phyloP scores from a whole-genome alignment of 2,797 vertebrate species.

The Discoglossus pictus region DNA sequence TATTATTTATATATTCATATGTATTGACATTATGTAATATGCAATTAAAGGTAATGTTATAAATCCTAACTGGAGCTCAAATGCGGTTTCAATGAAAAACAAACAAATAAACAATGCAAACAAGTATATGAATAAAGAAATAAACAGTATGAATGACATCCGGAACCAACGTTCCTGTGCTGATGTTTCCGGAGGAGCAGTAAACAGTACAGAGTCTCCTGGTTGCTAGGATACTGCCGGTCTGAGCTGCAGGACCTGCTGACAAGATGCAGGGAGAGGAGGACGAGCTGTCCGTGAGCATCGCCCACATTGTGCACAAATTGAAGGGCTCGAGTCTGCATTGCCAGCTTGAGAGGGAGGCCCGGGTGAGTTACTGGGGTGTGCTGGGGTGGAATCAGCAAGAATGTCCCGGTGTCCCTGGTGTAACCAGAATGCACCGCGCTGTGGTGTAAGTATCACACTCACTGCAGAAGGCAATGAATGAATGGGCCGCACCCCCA shows the following conservation, averaged over 20 bases:
- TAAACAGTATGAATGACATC: not conserved
- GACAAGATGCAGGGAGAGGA: conserved; percentile 77
- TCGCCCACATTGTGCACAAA: conserved; percentile 87
- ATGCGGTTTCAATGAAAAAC: too few relatives aligned
- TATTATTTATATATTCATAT: too few relatives aligned
- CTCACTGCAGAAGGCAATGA: too few relatives aligned
- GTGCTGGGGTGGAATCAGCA: not conserved
- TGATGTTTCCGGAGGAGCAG: not conserved
- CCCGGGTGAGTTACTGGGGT: conserved; percentile 81
- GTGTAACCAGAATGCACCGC: too few relatives aligned
- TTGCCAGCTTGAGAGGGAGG: conserved; percentile 90
- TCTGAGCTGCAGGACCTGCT: not conserved
- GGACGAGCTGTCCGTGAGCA: conserved; percentile 79
- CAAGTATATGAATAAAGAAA: too few relatives aligned
- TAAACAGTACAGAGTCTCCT: not conserved
- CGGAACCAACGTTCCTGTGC: not conserved
- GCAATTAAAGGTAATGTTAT: too few relatives aligned
- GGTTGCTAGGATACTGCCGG: conserved; percentile 59
- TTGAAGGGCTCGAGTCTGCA: conserved; percentile 86
- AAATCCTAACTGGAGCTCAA: too few relatives aligned
- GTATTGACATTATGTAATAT: too few relatives aligned
- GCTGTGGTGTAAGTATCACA: too few relatives aligned
- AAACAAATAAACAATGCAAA: too few relatives aligned
- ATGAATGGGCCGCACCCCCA: too few relatives aligned
- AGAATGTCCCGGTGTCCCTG: too few relatives aligned